Percentiles rank a stretch among this genome's conserved stretches.
Evolutionary conservation across 2,113 vertebrate genomes (phyloP).

Genomic region (Prunella fulvescens): DNA sequence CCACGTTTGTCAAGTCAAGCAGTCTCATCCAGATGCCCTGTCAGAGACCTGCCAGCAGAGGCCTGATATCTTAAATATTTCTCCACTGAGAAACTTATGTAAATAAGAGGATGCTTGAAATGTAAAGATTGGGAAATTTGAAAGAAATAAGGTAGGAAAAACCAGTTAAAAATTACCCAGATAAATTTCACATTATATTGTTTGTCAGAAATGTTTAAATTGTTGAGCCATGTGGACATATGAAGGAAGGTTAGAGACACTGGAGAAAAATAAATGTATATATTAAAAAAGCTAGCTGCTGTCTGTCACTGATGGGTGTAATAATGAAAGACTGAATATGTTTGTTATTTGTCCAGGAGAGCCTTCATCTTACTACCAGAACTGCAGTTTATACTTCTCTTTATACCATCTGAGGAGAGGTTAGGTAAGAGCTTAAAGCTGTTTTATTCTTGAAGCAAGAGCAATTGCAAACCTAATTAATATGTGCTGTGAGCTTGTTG

Average conservation of each 20-base stretch:
- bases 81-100: background rate
- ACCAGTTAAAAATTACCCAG: background rate
- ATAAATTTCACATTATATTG: background rate
- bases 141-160: background rate
- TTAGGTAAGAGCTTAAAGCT: conserved; percentile 75
- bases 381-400: conserved; percentile 83
- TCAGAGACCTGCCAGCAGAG: conserved; percentile 52
- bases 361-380: conserved; percentile 81
- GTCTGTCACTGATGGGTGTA: background rate
- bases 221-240: background rate
- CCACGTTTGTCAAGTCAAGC: background rate
- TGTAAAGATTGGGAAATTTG: background rate
- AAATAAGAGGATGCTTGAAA: conserved; percentile 1
- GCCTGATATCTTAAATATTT: conserved; percentile 25
- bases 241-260: background rate
- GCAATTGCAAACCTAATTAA: background rate
- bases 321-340: background rate
- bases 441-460: background rate
- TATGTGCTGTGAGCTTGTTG: background rate
- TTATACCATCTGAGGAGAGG: conserved; percentile 62
- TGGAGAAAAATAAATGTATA: background rate
- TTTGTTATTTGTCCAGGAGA: conserved; percentile 67
- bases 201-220: background rate
- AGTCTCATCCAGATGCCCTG: background rate
- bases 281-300: background rate